A percentile compares a stretch with the other conserved stretches of the same genome.
Evolutionary conservation across 2,888 invertebrate genomes (phyloP).

Genomic region (Drosophila diplacantha): DNA sequence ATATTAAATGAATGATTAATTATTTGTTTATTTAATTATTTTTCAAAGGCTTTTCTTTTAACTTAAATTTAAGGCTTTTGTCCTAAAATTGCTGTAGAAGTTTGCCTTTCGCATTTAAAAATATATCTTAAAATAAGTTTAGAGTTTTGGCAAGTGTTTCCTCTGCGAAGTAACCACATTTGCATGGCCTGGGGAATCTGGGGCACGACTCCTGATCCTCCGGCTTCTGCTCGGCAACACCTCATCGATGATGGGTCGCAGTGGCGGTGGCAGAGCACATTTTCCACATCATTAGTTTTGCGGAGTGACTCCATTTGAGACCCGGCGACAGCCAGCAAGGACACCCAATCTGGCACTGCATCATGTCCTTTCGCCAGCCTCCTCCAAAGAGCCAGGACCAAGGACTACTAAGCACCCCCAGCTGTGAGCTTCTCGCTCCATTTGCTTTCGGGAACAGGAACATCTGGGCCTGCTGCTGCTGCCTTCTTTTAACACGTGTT

Average conservation of each 20-base stretch:
- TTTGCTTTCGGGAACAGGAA: slow-evolving; percentile 51
- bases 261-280: slow-evolving; percentile 52
- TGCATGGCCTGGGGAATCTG: slow-evolving; percentile 23
- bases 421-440: slow-evolving; percentile 61
- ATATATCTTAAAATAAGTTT: background rate
- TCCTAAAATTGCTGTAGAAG: too few species aligned
- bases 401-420: slow-evolving; percentile 24
- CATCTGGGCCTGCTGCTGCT: slow-evolving; percentile 30
- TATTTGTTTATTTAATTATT: background rate
- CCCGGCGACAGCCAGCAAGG: slow-evolving; percentile 43
- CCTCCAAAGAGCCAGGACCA: background rate
- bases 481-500: slow-evolving; percentile 36
- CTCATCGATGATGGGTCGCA: slow-evolving; percentile 34
- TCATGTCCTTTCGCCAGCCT: slow-evolving; percentile 34
- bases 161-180: slow-evolving; percentile 9
- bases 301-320: slow-evolving; percentile 69
- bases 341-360: slow-evolving; percentile 50
- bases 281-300: slow-evolving; percentile 74
- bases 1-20: too few species aligned
- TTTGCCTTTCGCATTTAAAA: background rate
- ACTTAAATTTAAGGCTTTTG: background rate
- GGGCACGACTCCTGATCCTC: slow-evolving; percentile 47
- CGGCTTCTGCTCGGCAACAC: slow-evolving; percentile 51
- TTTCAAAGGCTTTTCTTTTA: background rate
- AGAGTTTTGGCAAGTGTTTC: slow-evolving; percentile 7